Evolutionary conservation across 1,140 invertebrate genomes (phyloP), one percentile per base, ranked within the genome.

Genomic region (Heliconius melpomene): DNA sequence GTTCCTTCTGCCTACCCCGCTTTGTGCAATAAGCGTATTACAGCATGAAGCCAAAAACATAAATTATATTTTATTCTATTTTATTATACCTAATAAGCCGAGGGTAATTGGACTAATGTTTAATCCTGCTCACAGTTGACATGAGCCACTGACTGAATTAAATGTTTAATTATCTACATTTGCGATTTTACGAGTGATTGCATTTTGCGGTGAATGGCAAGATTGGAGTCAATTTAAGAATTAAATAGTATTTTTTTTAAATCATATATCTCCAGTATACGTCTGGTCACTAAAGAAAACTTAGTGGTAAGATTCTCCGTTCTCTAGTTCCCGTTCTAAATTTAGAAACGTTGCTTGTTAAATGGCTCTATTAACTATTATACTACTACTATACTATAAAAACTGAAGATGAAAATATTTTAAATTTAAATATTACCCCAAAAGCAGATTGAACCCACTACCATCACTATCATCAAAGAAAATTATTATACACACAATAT

Each of bases 161-260:
- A 3, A 26, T 66, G 23, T 66, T 66, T 66, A 66, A 66, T 66
- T 66, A 66, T 26, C 60, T 29, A 66, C 60, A 66, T 66, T 52
- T 23, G n/a, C 8, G 54, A 57, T 23, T 23, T 57, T 66, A 5
- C 23, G 60, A 66, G 60, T 66, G 60, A 66, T 66, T 66, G 60
- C 60, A 16, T 29, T 66, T 66, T 66, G 60, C 23, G 60, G 60
- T 66, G 7, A 66, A 29, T 6, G 3, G 1, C 23, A 66, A 66
- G 60, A 66, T 57, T 26, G 60, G 16, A 66, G 23, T 9, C 23
- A 66, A 57, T 66, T 46, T 16, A 46, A 66, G 60, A 66, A 26
- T 26, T 6, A 16, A 29, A 66, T 29, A 0, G 11, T 57, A 8
- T 7, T n/a, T 8, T 57, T 57, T 57, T 23, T 11, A 57, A 9